A percentile compares a stretch with the other conserved stretches of the same genome.
These are phyloP conservation scores for Pelodytes ibericus DNA, from an alignment of 2,797 vertebrate species.

Conservation along the genomic window DNA sequence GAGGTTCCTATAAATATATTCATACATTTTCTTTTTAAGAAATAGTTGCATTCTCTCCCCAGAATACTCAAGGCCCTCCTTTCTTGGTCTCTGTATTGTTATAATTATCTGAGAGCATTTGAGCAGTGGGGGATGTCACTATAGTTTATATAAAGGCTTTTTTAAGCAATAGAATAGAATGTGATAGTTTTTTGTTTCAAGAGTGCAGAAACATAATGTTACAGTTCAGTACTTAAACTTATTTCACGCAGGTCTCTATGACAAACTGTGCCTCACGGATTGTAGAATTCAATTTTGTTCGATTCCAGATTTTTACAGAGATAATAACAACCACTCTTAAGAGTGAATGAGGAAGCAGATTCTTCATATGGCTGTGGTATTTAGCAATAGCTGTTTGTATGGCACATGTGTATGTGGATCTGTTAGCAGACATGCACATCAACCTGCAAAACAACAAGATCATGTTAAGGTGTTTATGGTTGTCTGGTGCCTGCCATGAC, in stretches of 20 bases:
- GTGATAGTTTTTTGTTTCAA: background rate
- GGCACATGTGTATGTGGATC: background rate
- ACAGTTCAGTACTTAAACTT: background rate
- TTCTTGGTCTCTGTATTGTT: background rate
- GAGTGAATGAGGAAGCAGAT: background rate
- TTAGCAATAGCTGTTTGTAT: background rate
- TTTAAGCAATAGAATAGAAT: background rate
- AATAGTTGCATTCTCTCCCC: too few species aligned
- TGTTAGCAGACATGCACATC: background rate
- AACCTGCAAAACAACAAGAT: constrained; percentile 11
- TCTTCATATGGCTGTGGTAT: background rate
- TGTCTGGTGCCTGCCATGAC: background rate
- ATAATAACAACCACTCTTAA: background rate
- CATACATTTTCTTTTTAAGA: too few species aligned
- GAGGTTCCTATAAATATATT: too few species aligned
- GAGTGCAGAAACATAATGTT: background rate
- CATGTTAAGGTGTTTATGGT: too few species aligned
- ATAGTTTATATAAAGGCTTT: background rate
- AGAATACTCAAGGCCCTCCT: background rate
- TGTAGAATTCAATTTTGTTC: background rate
- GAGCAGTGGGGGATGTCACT: background rate
- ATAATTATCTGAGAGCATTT: background rate
- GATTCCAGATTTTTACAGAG: background rate
- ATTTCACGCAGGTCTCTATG: background rate
- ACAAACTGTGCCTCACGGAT: background rate